phyloP scores from a whole-genome alignment of 2,113 vertebrate species.

The Ivindomyrus marchei region DNA sequence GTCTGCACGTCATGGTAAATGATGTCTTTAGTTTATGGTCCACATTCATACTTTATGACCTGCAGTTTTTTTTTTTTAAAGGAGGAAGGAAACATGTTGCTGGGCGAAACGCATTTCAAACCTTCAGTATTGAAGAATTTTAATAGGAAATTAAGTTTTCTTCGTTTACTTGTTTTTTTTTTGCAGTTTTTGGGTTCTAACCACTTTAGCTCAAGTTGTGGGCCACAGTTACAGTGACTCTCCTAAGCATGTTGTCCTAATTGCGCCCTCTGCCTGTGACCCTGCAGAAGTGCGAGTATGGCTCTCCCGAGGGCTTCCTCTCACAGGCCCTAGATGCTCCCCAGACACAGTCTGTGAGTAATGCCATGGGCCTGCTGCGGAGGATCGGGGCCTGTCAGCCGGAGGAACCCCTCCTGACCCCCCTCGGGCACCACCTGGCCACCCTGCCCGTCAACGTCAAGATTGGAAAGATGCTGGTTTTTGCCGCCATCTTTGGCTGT shows the following conservation, averaged over 20 bases:
- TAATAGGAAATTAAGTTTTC: not conserved
- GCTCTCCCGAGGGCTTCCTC: conserved; percentile 89
- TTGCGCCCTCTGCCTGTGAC: not conserved
- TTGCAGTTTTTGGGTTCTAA: not conserved
- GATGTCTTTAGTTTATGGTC: not conserved
- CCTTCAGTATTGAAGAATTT: not conserved
- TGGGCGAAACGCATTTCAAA: not conserved
- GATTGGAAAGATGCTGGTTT: conserved; percentile 98
- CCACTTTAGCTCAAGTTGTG: not conserved
- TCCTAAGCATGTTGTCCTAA: not conserved
- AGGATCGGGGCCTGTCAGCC: conserved; percentile 86
- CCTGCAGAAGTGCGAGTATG: conserved; percentile 85
- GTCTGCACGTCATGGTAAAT: conserved; percentile 94
- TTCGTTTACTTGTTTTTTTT: not conserved
- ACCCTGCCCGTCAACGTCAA: conserved; percentile 90
- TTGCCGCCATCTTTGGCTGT: conserved; percentile 90
- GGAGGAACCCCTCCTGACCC: conserved; percentile 70
- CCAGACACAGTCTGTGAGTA: conserved; percentile 86
- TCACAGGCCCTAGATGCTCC: conserved; percentile 81
- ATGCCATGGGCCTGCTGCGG: conserved; percentile 81
- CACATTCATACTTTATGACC: not conserved
- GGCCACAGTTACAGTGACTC: not conserved
- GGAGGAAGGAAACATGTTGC: not conserved
- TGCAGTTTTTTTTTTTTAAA: not conserved
- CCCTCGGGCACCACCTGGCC: conserved; percentile 89